Evolutionary conservation across 2,888 invertebrate species (phyloP), one percentile per base, ranked within the genome.

Genomic region (Conops quadrifasciatus): DNA sequence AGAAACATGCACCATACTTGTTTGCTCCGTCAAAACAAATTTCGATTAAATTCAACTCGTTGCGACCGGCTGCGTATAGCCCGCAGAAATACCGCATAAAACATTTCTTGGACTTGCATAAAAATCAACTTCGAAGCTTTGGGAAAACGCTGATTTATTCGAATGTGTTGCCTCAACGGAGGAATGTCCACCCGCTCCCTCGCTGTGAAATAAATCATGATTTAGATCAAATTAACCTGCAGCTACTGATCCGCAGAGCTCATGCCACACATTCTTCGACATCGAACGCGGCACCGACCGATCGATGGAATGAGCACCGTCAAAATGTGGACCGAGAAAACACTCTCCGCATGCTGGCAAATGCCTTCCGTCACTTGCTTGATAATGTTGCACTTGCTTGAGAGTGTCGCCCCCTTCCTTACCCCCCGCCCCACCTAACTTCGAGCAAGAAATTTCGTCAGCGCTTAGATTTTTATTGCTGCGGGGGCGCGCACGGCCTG

Each of bases 401-500:
- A n/a, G n/a, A n/a, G n/a, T n/a, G n/a, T n/a, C 36, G 4, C 36
- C 5, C 36, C 36, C 5, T 36, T 36, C 36, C 9, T 36, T 36
- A 36, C 9, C 4, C 9, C 16, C 30, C 30, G 30, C 4, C 58
- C n/a, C n/a, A n/a, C n/a, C n/a, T n/a, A n/a, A n/a, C n/a, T n/a
- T n/a, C n/a, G n/a, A 24, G 51, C 19, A 16, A 24, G 28, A 7
- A 51, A 51, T 21, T 24, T 36, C 30, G 65, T 2, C 65, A 53
- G 26, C 58, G 58, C 2, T 28, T 58, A 15, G 58, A 26, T 51
- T 60, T 65, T 65, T 26, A 51, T 28, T 65, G 49, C 49, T 65
- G 49, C 28, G 51, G 28, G 65, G 65, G 65, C 28, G 65, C 43
- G 36, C 19, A n/a, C 21, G 60, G 43, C 16, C 36, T 65, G 58